Evolutionary conservation across 2,797 vertebrate species (phyloP), one percentile per base, ranked within the genome.

Genomic region (Peromyscus melanophrys): DNA sequence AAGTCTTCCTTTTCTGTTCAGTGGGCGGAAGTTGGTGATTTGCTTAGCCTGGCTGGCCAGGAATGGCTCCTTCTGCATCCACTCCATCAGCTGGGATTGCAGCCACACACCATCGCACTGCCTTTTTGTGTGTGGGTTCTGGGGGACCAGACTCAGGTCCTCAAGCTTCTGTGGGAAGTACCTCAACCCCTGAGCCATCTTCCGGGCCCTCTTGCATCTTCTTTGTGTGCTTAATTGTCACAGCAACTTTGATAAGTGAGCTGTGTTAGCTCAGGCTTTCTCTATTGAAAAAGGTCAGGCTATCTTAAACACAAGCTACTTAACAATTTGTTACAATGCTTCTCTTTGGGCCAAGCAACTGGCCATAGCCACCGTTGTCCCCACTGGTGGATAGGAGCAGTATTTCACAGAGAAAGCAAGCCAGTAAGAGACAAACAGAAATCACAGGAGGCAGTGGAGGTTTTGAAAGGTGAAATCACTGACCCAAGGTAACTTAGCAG

Each of bases 201-300:
- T 37, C 37, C 27, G 31, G 69, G 6, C 14, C 9, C 71, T 81
- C 75, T 89, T 75, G 19, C 61, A 25, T 92, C 84, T 86, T 16
- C 82, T 93, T 82, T 85, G 76, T 34, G 52, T 63, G 55, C n/a
- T 91, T 92, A 77, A 75, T 86, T 91, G 3, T 90, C 83, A 71
- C 31, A n/a, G 59, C 59, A 78, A 0, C 25, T 89, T 88, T 77
- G 90, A 6, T 49, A 88, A 69, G 23, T 63, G 7, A 77, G 8
- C 8, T 65, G 0, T 96, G 61, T 78, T 89, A n/a, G 69, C 25
- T 25, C 31, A 43, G 78, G 61, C 67, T 10, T 76, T 84, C 46
- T 59, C 71, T 4, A 3, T 34, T 89, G 49, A 7, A 21, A 57
- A 6, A 94, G 86, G 19, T 57, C 81, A 90, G 37, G 46, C 27